These are phyloP conservation scores for Drosophila tsacasi DNA, from an alignment of 1,140 invertebrate species.

Conservation along the genomic window DNA sequence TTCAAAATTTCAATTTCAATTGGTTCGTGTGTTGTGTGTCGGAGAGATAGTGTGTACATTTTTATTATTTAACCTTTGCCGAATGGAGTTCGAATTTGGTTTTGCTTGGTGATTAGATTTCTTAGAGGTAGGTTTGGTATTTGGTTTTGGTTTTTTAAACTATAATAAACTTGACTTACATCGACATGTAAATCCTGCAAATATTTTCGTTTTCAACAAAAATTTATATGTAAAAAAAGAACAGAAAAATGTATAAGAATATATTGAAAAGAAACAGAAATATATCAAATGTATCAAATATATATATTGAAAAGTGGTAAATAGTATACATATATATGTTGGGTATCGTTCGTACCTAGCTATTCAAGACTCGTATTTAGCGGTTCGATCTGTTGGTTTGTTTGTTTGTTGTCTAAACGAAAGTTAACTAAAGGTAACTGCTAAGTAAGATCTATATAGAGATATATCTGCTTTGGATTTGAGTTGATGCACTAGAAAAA, in stretches of 20 bases:
- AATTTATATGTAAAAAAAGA: slow-evolving; percentile 65
- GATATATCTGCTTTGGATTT: slow-evolving; percentile 13
- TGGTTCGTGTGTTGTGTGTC: not conserved
- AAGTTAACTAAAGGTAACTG: slow-evolving; percentile 50
- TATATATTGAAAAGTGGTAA: slow-evolving; percentile 27
- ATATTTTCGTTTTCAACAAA: slow-evolving; percentile 76
- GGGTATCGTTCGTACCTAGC: slow-evolving; percentile 19
- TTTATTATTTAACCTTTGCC: slow-evolving; percentile 51
- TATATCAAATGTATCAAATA: slow-evolving; percentile 19
- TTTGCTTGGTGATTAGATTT: slow-evolving; percentile 39
- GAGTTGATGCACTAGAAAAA: slow-evolving; percentile 42
- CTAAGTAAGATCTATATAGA: slow-evolving; percentile 31
- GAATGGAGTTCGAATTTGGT: slow-evolving; percentile 21
- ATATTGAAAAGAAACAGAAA: slow-evolving; percentile 73
- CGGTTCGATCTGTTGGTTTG: slow-evolving; percentile 12
- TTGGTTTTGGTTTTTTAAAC: slow-evolving; percentile 44
- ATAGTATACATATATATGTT: slow-evolving; percentile 18
- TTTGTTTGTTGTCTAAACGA: slow-evolving; percentile 37
- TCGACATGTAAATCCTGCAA: slow-evolving; percentile 88
- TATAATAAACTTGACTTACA: slow-evolving; percentile 86
- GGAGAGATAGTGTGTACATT: slow-evolving; percentile 22
- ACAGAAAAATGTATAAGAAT: slow-evolving; percentile 82
- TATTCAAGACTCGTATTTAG: slow-evolving; percentile 11
- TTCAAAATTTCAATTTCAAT: not conserved
- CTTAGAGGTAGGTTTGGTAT: slow-evolving; percentile 30